phyloP scores from a whole-genome alignment of 2,888 invertebrate genomes.

The Rhagonycha lutea region DNA sequence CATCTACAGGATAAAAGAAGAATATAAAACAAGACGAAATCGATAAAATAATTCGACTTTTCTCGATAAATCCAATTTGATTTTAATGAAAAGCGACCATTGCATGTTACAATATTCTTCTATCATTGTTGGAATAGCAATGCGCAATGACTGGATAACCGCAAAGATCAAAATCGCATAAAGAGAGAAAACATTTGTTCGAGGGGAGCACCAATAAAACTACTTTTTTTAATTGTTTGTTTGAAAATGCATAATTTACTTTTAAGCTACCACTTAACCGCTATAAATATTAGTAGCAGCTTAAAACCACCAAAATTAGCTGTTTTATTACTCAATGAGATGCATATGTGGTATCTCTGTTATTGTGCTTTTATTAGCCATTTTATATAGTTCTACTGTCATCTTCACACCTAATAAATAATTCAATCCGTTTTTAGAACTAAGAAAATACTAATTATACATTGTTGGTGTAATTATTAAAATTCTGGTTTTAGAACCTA shows the following conservation, averaged over 20 bases:
- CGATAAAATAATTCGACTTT: neutral
- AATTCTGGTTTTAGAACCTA: neutral
- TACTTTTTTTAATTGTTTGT: neutral
- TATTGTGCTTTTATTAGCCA: neutral
- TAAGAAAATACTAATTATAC: neutral
- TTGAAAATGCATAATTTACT: neutral
- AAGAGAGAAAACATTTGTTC: neutral
- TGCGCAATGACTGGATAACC: neutral
- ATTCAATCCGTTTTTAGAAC: neutral
- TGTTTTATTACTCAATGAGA: neutral
- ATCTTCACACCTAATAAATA: neutral
- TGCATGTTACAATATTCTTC: neutral
- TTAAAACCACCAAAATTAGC: neutral
- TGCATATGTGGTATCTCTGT: neutral
- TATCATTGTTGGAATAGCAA: neutral
- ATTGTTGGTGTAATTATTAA: too few species aligned
- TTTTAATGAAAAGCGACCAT: too few species aligned
- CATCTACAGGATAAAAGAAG: neutral
- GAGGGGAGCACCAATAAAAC: neutral
- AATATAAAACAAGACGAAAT: neutral
- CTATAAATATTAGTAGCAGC: neutral
- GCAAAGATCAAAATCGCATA: neutral
- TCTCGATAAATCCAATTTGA: neutral
- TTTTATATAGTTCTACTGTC: neutral
- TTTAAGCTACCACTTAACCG: neutral